These are phyloP conservation scores for Muscicapa adusta DNA, from an alignment of 2,113 vertebrate genomes.

Conservation along the genomic window DNA sequence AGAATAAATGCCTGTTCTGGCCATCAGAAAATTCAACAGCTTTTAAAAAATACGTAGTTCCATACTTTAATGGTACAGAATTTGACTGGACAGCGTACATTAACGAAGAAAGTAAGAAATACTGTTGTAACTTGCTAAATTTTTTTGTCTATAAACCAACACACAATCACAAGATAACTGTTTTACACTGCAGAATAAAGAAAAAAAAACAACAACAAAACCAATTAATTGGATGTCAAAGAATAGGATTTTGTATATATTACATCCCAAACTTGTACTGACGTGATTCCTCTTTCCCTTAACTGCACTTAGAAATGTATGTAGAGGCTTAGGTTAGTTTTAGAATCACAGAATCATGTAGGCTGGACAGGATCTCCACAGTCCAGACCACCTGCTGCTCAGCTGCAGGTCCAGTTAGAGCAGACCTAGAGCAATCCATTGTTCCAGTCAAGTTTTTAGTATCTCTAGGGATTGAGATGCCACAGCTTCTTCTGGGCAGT, in stretches of 20 bases:
- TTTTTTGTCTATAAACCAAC: background rate
- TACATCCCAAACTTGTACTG: background rate
- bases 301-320: background rate
- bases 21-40: background rate
- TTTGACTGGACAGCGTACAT: constrained; percentile 56
- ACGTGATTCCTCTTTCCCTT: fast-evolving
- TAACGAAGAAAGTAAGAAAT: constrained; percentile 49
- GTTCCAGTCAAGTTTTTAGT: background rate
- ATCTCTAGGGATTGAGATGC: background rate
- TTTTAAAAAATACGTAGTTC: background rate
- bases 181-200: background rate
- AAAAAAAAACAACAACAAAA: background rate
- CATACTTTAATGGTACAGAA: constrained; percentile 29
- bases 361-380: background rate
- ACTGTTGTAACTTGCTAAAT: background rate
- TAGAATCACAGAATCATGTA: background rate
- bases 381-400: background rate
- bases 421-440: background rate
- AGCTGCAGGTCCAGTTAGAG: background rate
- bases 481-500: background rate
- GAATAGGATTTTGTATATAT: background rate
- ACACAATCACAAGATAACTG: background rate
- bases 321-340: background rate
- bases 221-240: background rate
- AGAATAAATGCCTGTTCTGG: constrained; percentile 82